Conservation (phyloP, 92 coral and sea anemone species). For the Galaxea fascicularis region DNA sequence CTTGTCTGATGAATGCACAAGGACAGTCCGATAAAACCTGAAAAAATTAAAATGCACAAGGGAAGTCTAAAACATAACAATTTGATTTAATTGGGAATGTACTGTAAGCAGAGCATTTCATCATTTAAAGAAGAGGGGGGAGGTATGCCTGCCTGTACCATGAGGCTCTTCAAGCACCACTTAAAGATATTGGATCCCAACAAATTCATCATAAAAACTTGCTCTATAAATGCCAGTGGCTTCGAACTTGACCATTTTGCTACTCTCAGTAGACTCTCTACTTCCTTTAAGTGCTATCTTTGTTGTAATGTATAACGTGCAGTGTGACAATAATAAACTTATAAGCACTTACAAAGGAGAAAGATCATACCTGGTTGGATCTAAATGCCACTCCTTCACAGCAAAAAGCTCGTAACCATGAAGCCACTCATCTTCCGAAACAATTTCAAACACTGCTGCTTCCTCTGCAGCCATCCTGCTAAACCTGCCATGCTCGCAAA, state of each 20-base stretch:
- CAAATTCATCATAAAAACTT: too few species aligned
- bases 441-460: slow-evolving; percentile 65
- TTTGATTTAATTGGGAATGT: too few species aligned
- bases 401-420: slow-evolving; percentile 78
- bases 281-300: neutral
- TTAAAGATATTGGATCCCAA: too few species aligned
- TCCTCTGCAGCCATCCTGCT: slow-evolving; percentile 57
- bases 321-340: too few species aligned
- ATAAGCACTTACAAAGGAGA: neutral
- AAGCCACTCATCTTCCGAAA: slow-evolving; percentile 72
- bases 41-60: neutral
- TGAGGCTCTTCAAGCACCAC: too few species aligned
- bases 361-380: slow-evolving; percentile 68
- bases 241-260: neutral
- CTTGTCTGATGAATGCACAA: slow-evolving; percentile 64
- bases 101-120: too few species aligned
- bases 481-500: slow-evolving; percentile 74
- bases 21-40: slow-evolving; percentile 78
- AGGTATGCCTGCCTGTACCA: too few species aligned
- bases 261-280: neutral
- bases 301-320: neutral
- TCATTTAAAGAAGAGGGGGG: too few species aligned
- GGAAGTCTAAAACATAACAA: neutral
- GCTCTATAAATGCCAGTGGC: too few species aligned
- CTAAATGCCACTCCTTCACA: slow-evolving; percentile 86